phyloP scores from a whole-genome alignment of 2,888 invertebrate genomes.

The Phengaris alcon region DNA sequence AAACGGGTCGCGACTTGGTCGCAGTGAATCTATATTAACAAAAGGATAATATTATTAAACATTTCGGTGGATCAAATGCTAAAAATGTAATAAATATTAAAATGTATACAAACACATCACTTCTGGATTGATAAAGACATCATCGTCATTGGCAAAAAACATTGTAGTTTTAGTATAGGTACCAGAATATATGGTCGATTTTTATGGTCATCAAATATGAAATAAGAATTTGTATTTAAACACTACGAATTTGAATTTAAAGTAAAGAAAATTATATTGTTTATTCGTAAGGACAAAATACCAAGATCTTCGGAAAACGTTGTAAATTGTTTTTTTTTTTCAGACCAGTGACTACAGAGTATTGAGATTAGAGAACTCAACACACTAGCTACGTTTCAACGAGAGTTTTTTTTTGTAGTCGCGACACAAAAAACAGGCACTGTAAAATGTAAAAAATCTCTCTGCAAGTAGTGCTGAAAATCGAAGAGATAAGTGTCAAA shows the following conservation, averaged over 20 bases:
- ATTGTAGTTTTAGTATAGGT: slow-evolving; percentile 41
- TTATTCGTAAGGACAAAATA: slow-evolving; percentile 63
- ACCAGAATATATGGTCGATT: background rate
- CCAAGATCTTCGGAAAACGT: slow-evolving; percentile 41
- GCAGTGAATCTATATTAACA: slow-evolving; percentile 55
- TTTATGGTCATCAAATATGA: slow-evolving; percentile 44
- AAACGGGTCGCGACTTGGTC: slow-evolving; percentile 52
- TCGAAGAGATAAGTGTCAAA: too few species aligned
- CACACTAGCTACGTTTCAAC: too few species aligned
- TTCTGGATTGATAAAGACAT: slow-evolving; percentile 58
- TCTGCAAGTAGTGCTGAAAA: too few species aligned
- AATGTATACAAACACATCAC: slow-evolving; percentile 53
- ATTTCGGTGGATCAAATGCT: background rate
- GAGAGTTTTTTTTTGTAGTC: too few species aligned
- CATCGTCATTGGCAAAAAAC: slow-evolving; percentile 63
- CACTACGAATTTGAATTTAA: slow-evolving; percentile 63
- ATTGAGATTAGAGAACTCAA: too few species aligned
- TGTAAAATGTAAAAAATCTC: too few species aligned
- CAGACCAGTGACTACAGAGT: too few species aligned
- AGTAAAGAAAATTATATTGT: slow-evolving; percentile 62
- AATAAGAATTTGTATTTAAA: slow-evolving; percentile 45
- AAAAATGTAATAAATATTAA: slow-evolving; percentile 21
- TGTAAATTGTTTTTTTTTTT: slow-evolving; percentile 7
- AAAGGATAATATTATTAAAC: slow-evolving; percentile 21
- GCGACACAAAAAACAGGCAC: too few species aligned